These are phyloP conservation scores for Acleris sparsana DNA, from an alignment of 2,888 invertebrate species.

Conservation along the genomic window DNA sequence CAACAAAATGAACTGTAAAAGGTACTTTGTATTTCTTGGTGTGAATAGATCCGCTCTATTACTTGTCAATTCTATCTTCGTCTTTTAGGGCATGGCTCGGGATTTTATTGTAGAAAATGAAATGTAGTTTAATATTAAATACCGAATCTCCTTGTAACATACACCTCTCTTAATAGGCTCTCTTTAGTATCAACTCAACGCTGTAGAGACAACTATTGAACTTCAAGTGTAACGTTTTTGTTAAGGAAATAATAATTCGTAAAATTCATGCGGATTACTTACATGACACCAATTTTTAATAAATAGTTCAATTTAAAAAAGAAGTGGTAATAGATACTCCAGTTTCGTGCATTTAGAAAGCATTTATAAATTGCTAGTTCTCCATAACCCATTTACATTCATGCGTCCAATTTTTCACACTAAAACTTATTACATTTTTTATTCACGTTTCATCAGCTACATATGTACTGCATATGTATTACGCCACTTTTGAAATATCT, in stretches of 20 bases:
- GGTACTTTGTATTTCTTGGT: not conserved
- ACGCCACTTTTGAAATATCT: too few species aligned
- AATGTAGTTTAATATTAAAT: slow-evolving; percentile 27
- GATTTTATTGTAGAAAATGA: slow-evolving; percentile 25
- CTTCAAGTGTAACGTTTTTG: slow-evolving; percentile 25
- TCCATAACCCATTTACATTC: not conserved
- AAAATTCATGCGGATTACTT: slow-evolving; percentile 6
- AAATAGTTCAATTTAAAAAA: not conserved
- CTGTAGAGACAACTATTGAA: slow-evolving; percentile 23
- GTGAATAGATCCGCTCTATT: slow-evolving; percentile 16
- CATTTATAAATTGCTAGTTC: slow-evolving; percentile 28
- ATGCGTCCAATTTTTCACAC: not conserved
- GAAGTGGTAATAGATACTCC: slow-evolving; percentile 1
- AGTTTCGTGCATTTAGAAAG: slow-evolving; percentile 32
- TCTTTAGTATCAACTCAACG: slow-evolving; percentile 32
- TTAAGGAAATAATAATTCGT: slow-evolving; percentile 20
- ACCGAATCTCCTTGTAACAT: slow-evolving; percentile 36
- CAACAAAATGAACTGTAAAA: not conserved
- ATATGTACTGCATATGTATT: not conserved
- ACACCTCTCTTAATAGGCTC: slow-evolving; percentile 39
- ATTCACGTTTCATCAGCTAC: not conserved
- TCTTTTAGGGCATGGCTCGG: slow-evolving; percentile 22
- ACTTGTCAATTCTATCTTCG: slow-evolving; percentile 31
- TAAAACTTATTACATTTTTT: not conserved
- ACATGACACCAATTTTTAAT: slow-evolving; percentile 1